Evolutionary conservation across 2,797 vertebrate species (phyloP).

Genomic region (Poeciliopsis gracilis): DNA sequence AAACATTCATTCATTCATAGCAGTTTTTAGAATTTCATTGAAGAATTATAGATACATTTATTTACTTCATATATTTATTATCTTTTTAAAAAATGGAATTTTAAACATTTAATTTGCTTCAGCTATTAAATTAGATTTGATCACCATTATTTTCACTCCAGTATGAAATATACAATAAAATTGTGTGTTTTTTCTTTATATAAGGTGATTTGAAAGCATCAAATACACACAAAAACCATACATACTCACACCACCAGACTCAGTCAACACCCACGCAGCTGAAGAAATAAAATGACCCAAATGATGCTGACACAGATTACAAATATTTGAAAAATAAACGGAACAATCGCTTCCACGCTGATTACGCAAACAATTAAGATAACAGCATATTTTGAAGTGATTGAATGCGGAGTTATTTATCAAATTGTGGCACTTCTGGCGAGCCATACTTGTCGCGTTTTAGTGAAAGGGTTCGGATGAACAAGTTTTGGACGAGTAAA

Average conservation of each 20-base stretch:
- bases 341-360: neutral
- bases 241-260: neutral
- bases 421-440: neutral
- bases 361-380: neutral
- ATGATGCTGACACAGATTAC: neutral
- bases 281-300: neutral
- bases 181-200: neutral
- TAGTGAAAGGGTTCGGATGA: neutral
- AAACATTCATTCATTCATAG: neutral
- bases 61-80: neutral
- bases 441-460: neutral
- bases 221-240: neutral
- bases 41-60: neutral
- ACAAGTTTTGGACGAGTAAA: too few relatives aligned
- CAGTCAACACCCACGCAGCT: neutral
- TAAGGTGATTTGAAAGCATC: neutral
- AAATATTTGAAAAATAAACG: neutral
- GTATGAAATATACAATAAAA: neutral
- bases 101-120: neutral
- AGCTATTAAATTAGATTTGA: neutral
- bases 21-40: neutral
- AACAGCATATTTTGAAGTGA: neutral
- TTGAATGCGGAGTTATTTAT: neutral
- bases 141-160: neutral
- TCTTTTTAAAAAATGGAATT: neutral